These are phyloP conservation scores for Ivindomyrus marchei DNA, from an alignment of 2,113 vertebrate genomes.

Conservation along the genomic window DNA sequence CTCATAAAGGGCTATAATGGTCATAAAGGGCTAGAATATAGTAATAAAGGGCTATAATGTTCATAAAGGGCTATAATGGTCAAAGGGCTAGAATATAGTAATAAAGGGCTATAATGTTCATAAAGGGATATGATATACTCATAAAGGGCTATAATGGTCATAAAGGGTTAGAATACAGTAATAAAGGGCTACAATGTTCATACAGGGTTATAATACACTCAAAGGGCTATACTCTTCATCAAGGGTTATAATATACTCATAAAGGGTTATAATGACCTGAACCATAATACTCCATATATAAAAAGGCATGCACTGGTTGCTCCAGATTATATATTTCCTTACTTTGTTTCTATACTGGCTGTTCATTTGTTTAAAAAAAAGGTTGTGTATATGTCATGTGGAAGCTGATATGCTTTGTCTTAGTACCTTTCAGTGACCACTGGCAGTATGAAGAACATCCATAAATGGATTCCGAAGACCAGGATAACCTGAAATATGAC, in stretches of 20 bases:
- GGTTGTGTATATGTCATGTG: not conserved
- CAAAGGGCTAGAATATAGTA: not conserved
- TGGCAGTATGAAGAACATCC: constrained; percentile 99
- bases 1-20: not conserved
- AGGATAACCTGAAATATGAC: constrained; percentile 94
- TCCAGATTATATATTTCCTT: not conserved
- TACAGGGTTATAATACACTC: not conserved
- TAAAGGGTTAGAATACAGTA: not conserved
- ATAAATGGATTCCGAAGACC: constrained; percentile 96
- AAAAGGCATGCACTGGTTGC: not conserved
- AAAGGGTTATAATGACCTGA: not conserved
- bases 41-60: too few relatives aligned
- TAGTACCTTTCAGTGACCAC: constrained; percentile 83
- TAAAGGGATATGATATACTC: not conserved
- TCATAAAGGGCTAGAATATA: too few relatives aligned
- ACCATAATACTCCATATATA: not conserved
- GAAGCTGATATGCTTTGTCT: not conserved
- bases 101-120: not conserved
- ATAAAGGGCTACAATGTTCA: not conserved
- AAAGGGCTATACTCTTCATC: not conserved
- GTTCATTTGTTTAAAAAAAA: not conserved
- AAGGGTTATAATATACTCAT: not conserved
- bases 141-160: not conserved
- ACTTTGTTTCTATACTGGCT: not conserved
- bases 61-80: too few relatives aligned